These are phyloP conservation scores for Acrossocheilus wenchowensis DNA, from an alignment of 2,797 vertebrate genomes.

Conservation along the genomic window DNA sequence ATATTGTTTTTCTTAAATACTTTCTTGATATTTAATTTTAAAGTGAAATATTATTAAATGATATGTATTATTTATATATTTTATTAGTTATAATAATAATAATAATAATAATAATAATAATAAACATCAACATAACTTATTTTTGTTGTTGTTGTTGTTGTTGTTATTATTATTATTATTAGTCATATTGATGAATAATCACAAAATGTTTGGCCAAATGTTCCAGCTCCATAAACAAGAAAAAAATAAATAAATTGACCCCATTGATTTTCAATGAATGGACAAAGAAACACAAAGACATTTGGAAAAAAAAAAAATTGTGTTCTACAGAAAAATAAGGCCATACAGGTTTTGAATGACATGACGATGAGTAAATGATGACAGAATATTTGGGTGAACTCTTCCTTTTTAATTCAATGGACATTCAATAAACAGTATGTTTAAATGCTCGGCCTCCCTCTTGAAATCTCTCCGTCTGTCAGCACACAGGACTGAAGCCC, in stretches of 20 bases:
- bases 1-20: no score
- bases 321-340: neutral
- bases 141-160: neutral
- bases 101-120: no score
- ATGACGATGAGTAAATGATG: neutral
- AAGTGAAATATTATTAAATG: no score
- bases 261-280: neutral
- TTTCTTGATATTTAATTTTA: no score
- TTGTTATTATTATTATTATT: neutral
- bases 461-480: slow-evolving; percentile 53
- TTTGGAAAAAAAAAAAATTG: neutral
- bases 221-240: neutral
- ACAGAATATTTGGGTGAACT: neutral
- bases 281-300: neutral
- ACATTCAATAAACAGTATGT: slow-evolving; percentile 43
- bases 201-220: neutral
- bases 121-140: neutral
- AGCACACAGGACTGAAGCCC: slow-evolving; percentile 53
- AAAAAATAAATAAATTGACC: no score
- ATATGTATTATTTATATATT: no score
- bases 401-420: slow-evolving; percentile 7
- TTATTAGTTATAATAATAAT: no score
- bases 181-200: neutral
- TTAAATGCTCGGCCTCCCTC: slow-evolving; percentile 51
- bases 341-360: neutral